These are phyloP conservation scores for Heliothis peltigera DNA, from an alignment of 2,888 invertebrate species.

Conservation along the genomic window DNA sequence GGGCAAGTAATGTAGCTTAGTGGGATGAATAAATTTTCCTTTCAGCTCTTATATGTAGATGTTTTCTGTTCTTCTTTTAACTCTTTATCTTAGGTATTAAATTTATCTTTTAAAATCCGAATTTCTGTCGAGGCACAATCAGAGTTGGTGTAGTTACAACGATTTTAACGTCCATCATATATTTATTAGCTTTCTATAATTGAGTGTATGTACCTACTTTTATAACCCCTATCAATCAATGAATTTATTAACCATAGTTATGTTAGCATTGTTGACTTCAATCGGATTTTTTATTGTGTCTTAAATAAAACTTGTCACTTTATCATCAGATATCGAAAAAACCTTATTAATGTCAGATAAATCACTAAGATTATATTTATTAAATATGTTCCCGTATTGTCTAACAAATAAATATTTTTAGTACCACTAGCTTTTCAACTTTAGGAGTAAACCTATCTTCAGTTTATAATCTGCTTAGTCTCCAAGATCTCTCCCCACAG, in stretches of 20 bases:
- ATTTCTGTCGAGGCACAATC: not conserved
- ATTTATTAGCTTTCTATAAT: not conserved
- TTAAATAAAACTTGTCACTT: slow-evolving; percentile 13
- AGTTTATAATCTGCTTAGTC: slow-evolving; percentile 41
- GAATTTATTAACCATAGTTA: slow-evolving; percentile 24
- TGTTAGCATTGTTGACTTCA: not conserved
- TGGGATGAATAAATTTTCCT: slow-evolving; percentile 16
- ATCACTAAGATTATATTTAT: slow-evolving; percentile 28
- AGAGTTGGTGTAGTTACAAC: not conserved
- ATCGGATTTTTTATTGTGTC: slow-evolving; percentile 26
- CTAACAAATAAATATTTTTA: slow-evolving; percentile 9
- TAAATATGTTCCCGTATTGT: slow-evolving; percentile 13
- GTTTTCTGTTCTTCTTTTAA: not conserved
- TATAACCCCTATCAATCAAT: slow-evolving; percentile 18
- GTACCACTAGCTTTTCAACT: slow-evolving; percentile 6
- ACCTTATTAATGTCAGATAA: slow-evolving; percentile 25
- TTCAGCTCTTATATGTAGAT: slow-evolving; percentile 10
- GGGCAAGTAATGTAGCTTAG: slow-evolving; percentile 16
- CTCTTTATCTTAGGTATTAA: no score
- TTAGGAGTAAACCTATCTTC: slow-evolving; percentile 26
- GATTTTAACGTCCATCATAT: not conserved
- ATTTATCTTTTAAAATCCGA: no score
- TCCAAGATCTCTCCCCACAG: slow-evolving; percentile 21
- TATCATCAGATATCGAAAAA: slow-evolving; percentile 7
- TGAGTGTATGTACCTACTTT: slow-evolving; percentile 8